A percentile compares a stretch with the other conserved stretches of the same genome.
Evolutionary conservation across 2,113 vertebrate genomes (phyloP).

Genomic region (Grammatotria lemairii): DNA sequence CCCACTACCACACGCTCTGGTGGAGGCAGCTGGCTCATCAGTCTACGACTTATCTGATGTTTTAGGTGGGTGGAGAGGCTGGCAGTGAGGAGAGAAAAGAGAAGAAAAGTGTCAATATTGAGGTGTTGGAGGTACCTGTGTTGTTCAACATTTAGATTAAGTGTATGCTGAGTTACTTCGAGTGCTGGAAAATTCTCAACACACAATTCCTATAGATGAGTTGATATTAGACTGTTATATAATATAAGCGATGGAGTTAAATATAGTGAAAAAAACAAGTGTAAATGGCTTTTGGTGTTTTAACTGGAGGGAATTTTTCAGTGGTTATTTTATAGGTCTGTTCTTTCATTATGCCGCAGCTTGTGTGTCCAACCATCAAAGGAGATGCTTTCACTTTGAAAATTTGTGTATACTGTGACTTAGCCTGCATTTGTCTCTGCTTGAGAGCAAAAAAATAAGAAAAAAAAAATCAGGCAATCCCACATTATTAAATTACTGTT

Average conservation of each 20-base stretch:
- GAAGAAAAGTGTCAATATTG: constrained; percentile 12
- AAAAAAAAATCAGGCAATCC: not conserved
- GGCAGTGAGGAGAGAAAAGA: constrained; percentile 18
- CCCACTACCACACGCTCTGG: constrained; percentile 56
- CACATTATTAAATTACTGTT: not conserved
- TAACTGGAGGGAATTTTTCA: not conserved
- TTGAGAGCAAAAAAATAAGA: not conserved
- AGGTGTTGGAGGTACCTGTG: constrained; percentile 4
- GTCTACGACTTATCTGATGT: constrained; percentile 59
- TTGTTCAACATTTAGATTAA: constrained; percentile 17
- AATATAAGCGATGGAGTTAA: not conserved
- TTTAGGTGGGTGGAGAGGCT: constrained; percentile 57
- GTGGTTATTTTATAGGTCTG: not conserved
- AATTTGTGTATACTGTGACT: constrained; percentile 9
- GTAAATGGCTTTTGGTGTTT: not conserved
- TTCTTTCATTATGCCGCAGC: not conserved
- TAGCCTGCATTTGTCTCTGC: constrained; percentile 12
- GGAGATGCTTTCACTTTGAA: not conserved
- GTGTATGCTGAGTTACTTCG: not conserved
- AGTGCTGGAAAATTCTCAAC: not conserved
- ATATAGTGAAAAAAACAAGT: not conserved
- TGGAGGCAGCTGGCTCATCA: constrained; percentile 62
- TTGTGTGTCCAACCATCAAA: not conserved
- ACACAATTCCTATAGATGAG: not conserved
- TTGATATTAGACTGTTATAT: not conserved